Conservation (phyloP, 2,797 vertebrate genomes). For the Sebastes nivosus region DNA sequence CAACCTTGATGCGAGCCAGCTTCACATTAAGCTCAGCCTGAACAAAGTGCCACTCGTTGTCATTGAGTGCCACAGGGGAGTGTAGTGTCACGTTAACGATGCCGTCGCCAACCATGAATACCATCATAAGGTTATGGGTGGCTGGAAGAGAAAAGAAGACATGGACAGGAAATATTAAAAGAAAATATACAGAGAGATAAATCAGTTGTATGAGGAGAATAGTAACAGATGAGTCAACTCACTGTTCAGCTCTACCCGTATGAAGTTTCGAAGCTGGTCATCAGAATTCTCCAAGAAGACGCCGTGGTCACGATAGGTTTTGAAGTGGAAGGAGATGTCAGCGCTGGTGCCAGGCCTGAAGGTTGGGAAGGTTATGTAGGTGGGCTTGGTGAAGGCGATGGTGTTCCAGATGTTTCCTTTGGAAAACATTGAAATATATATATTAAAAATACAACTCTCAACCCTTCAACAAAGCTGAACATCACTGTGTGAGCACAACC, state of each 20-base stretch:
- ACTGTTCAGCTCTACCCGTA: constrained; percentile 96
- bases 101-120: constrained; percentile 95
- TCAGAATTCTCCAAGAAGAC: constrained; percentile 95
- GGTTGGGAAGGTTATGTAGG: constrained; percentile 92
- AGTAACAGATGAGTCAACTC: constrained; percentile 51
- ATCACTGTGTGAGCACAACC: not conserved
- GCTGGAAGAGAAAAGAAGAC: constrained; percentile 74
- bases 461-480: not conserved
- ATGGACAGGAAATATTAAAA: not conserved
- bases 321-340: constrained; percentile 98
- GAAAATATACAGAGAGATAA: not conserved
- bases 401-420: constrained; percentile 97
- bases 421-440: constrained; percentile 5
- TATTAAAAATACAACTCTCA: not conserved
- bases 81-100: constrained; percentile 90
- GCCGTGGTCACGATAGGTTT: constrained; percentile 89
- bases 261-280: constrained; percentile 87
- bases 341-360: constrained; percentile 91
- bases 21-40: constrained; percentile 96
- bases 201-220: not conserved
- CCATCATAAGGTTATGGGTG: constrained; percentile 88
- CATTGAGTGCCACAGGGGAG: constrained; percentile 87
- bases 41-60: constrained; percentile 97
- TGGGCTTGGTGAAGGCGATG: constrained; percentile 91
- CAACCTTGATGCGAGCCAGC: constrained; percentile 91